Evolutionary conservation across 2,888 invertebrate species (phyloP).

Genomic region (Tolmerus cingulatus): DNA sequence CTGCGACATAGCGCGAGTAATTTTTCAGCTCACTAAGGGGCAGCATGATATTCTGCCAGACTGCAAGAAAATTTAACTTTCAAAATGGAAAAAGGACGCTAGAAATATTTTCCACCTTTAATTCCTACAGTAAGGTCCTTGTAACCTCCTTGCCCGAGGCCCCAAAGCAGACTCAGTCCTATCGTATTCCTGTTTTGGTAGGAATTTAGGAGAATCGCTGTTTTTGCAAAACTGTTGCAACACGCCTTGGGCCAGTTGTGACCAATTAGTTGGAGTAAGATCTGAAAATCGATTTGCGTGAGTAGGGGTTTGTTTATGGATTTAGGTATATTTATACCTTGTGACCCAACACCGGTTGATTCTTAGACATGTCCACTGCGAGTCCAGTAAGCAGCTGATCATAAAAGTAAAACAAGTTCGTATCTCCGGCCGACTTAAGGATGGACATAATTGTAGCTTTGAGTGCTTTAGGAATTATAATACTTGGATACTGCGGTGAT

Average conservation of each 20-base stretch:
- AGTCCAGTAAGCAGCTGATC: conserved; percentile 75
- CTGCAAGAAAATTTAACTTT: conserved; percentile 60
- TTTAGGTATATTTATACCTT: conserved; percentile 59
- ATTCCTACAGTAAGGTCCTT: conserved; percentile 72
- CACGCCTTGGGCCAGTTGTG: conserved; percentile 72
- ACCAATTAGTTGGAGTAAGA: conserved; percentile 75
- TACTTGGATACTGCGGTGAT: conserved; percentile 57
- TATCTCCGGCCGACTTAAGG: conserved; percentile 69
- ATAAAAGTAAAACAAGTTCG: conserved; percentile 73
- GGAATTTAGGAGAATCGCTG: conserved; percentile 72
- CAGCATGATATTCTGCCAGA: conserved; percentile 79
- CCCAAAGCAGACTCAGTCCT: conserved; percentile 78
- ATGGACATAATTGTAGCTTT: conserved; percentile 54
- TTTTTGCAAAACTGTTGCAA: conserved; percentile 69
- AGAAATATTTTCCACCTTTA: conserved; percentile 65
- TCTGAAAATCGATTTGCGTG: conserved; percentile 51
- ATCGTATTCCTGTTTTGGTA: conserved; percentile 80
- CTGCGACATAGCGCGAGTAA: conserved; percentile 72
- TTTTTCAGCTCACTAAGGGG: conserved; percentile 76
- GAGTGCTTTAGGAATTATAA: conserved; percentile 54
- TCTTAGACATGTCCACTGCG: conserved; percentile 77
- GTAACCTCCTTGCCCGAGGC: conserved; percentile 76
- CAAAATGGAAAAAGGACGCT: not conserved
- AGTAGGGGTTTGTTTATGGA: not conserved
- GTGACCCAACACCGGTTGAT: conserved; percentile 67